A percentile compares a stretch with the other conserved stretches of the same genome.
Evolutionary conservation across 2,113 vertebrate species (phyloP).

Genomic region (Bubo scandiacus): DNA sequence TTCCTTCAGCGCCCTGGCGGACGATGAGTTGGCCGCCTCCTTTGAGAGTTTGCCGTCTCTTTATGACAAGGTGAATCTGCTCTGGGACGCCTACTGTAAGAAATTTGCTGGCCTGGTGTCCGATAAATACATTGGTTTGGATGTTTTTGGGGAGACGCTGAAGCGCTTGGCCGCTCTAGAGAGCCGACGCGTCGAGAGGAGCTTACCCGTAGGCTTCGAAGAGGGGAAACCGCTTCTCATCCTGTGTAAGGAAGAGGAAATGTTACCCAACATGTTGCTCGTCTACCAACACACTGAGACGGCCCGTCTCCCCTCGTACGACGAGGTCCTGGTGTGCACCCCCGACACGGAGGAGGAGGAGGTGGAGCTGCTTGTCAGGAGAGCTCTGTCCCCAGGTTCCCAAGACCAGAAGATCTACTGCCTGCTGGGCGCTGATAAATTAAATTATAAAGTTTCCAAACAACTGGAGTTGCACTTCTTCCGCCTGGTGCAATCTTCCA

Average conservation of each 20-base stretch:
- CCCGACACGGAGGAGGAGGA: conserved; percentile 75
- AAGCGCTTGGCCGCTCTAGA: conserved; percentile 54
- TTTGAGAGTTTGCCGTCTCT: too few relatives aligned
- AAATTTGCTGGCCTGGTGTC: conserved; percentile 60
- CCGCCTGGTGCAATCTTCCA: conserved; percentile 35
- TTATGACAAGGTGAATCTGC: too few relatives aligned
- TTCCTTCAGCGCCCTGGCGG: too few relatives aligned
- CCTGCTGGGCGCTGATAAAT: conserved; percentile 71
- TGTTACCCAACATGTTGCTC: conserved; percentile 62
- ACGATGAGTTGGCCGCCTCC: too few relatives aligned
- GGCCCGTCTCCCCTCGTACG: conserved; percentile 69
- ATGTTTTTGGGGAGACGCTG: conserved; percentile 60
- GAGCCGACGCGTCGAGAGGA: conserved; percentile 20
- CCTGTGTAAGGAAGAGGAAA: conserved; percentile 63
- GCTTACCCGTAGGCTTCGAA: conserved; percentile 44
- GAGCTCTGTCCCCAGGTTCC: conserved; percentile 58
- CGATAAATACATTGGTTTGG: conserved; percentile 56
- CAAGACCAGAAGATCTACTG: conserved; percentile 71
- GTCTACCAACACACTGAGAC: conserved; percentile 64
- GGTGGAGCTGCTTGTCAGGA: conserved; percentile 77
- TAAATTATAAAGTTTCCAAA: conserved; percentile 77
- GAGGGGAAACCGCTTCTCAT: conserved; percentile 73
- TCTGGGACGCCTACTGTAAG: not conserved
- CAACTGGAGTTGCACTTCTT: conserved; percentile 69
- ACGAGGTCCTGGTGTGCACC: conserved; percentile 78